phyloP scores from a whole-genome alignment of 2,888 invertebrate species.

The Maniola hyperantus region DNA sequence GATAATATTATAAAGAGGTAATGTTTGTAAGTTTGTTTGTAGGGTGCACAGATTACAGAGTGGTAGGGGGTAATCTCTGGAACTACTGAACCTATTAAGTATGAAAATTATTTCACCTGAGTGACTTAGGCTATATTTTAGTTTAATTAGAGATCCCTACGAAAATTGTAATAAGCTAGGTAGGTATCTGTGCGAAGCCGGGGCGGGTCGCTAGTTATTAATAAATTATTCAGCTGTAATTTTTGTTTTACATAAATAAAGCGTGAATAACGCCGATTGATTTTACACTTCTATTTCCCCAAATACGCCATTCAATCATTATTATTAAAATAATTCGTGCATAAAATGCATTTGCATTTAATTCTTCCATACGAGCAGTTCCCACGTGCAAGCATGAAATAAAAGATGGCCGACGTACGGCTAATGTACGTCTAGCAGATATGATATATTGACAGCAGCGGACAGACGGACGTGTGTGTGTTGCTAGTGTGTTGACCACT shows the following conservation, averaged over 20 bases:
- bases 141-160: too few relatives aligned
- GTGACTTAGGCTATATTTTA: too few relatives aligned
- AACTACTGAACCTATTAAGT: too few relatives aligned
- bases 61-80: too few relatives aligned
- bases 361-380: conserved; percentile 25
- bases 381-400: conserved; percentile 61
- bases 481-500: conserved; percentile 31
- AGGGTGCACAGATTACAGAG: too few relatives aligned
- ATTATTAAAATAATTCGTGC: conserved; percentile 25
- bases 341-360: conserved; percentile 33
- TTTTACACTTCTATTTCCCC: background rate
- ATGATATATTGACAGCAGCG: conserved; percentile 73
- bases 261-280: background rate
- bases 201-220: too few relatives aligned
- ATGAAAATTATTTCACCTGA: too few relatives aligned
- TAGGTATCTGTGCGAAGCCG: too few relatives aligned
- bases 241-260: background rate
- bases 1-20: too few relatives aligned
- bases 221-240: too few relatives aligned
- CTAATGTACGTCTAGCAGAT: conserved; percentile 68
- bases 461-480: conserved; percentile 57
- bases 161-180: too few relatives aligned
- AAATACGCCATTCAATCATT: conserved; percentile 31
- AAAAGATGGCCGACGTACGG: conserved; percentile 67
- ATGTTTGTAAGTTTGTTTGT: too few relatives aligned